Conservation (phyloP, 1,140 invertebrate genomes). For the Geopemphigus sp. region DNA sequence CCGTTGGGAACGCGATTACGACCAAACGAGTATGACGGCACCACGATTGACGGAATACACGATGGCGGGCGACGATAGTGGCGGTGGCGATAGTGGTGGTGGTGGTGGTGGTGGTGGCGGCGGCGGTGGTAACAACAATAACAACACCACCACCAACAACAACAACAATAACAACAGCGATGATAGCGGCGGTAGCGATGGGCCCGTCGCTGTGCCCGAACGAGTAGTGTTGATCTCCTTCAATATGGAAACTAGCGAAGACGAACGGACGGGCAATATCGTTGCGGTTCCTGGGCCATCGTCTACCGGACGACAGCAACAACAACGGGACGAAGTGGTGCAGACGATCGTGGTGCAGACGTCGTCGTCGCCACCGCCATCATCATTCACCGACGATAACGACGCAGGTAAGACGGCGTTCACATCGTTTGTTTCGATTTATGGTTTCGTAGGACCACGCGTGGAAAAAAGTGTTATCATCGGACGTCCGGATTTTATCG, state of each 20-base stretch:
- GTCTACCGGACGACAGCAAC: neutral
- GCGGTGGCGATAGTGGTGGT: neutral
- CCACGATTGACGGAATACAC: conserved; percentile 31
- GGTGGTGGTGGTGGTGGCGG: too few relatives aligned
- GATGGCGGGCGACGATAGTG: conserved; percentile 14
- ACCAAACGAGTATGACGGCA: conserved; percentile 10
- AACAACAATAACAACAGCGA: neutral
- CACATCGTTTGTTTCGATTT: neutral
- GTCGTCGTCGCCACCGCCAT: neutral
- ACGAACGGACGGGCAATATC: neutral
- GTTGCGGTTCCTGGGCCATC: neutral
- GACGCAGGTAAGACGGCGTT: conserved; percentile 8
- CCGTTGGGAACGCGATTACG: neutral
- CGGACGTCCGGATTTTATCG: conserved; percentile 8
- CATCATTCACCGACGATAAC: neutral
- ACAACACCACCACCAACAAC: too few relatives aligned
- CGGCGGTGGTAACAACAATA: too few relatives aligned
- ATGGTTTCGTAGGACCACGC: too few relatives aligned
- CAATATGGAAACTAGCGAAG: conserved; percentile 23
- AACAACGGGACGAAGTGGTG: neutral
- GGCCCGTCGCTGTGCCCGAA: neutral
- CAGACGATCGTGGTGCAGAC: neutral
- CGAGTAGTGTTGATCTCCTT: conserved; percentile 38
- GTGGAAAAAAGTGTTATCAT: too few relatives aligned
- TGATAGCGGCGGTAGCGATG: too few relatives aligned